Evolutionary conservation across 2,888 invertebrate genomes (phyloP), one percentile per base, ranked within the genome.

Genomic region (Leptura quadrifasciata): DNA sequence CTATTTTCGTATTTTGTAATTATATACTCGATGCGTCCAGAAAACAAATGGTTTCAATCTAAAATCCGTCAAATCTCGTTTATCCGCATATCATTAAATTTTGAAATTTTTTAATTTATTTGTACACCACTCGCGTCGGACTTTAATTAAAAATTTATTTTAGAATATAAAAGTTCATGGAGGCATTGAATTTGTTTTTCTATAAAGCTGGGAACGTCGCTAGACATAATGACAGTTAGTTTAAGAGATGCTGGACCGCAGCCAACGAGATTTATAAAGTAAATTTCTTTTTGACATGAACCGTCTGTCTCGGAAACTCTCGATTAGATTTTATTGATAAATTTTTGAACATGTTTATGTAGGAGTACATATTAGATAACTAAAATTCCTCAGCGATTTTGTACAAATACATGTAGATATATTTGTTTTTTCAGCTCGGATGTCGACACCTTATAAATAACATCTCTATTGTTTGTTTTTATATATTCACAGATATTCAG

Each of bases 41-140:
- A 78, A 82, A 84, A 86, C 86, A 86, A 86, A 86, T 85, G 86
- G 84, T 84, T 84, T 82, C 84, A 79, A 86, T 86, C 83, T 80
- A 75, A 81, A 77, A 81, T 77, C 70, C 63, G 67, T 39, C 69
- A 55, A 39, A 58, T 31, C 10, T 18, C 20, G 69, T 18, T 58
- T 31, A 31, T 39, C 57, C 21, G 35, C 35, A 35, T 58, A 57
- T 58, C 57, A n/a, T 39, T n/a, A 69, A 57, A 39, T 57, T 64
- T 57, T 57, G 9, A 27, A 57, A 68, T 63, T 63, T 63, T 24
- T 63, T 5, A 39, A 15, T 63, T 63, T 63, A 63, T 61, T 31
- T 31, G 20, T 63, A 39, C 17, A 39, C n/a, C 8, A 18, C 9
- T 31, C 18, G 35, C 39, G 63, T 39, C 39, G 69, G 35, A 27